Conservation (phyloP, 2,888 invertebrate species). For the Sinodicranocentrus sp. region DNA sequence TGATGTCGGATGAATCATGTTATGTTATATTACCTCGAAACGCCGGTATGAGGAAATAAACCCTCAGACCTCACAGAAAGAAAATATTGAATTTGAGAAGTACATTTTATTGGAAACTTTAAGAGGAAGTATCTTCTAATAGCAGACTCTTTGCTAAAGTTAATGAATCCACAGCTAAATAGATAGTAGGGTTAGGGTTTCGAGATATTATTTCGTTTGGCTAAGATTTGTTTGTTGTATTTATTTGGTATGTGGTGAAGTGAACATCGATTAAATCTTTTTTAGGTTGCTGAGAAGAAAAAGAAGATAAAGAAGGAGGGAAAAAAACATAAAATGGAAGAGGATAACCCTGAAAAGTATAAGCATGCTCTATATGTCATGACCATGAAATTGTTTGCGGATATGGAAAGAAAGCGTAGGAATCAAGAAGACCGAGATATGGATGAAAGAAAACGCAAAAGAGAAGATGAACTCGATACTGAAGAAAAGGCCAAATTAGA, state of each 20-base stretch:
- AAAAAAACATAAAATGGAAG: slow-evolving; percentile 86
- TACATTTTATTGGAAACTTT: too few species aligned
- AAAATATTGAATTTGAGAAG: too few species aligned
- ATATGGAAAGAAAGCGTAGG: slow-evolving; percentile 94
- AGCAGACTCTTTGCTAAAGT: too few species aligned
- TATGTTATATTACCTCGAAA: too few species aligned
- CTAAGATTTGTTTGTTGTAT: not conserved
- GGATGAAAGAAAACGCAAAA: slow-evolving; percentile 95
- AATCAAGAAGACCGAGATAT: slow-evolving; percentile 90
- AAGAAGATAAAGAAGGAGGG: slow-evolving; percentile 95
- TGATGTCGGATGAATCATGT: slow-evolving; percentile 12
- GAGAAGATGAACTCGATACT: slow-evolving; percentile 95
- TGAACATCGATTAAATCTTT: slow-evolving; percentile 61
- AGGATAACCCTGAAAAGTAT: slow-evolving; percentile 81
- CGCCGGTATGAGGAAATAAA: not conserved
- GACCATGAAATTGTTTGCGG: slow-evolving; percentile 98
- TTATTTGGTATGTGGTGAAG: slow-evolving; percentile 11
- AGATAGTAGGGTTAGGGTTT: too few species aligned
- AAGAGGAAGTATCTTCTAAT: too few species aligned
- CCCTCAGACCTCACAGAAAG: too few species aligned
- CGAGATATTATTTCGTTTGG: too few species aligned
- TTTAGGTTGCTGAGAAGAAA: slow-evolving; percentile 92
- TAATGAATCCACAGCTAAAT: too few species aligned
- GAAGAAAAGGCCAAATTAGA: slow-evolving; percentile 93
- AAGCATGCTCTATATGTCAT: slow-evolving; percentile 98